Evolutionary conservation across 1,140 invertebrate genomes (phyloP).

Genomic region (Ceratosolen fusciceps): DNA sequence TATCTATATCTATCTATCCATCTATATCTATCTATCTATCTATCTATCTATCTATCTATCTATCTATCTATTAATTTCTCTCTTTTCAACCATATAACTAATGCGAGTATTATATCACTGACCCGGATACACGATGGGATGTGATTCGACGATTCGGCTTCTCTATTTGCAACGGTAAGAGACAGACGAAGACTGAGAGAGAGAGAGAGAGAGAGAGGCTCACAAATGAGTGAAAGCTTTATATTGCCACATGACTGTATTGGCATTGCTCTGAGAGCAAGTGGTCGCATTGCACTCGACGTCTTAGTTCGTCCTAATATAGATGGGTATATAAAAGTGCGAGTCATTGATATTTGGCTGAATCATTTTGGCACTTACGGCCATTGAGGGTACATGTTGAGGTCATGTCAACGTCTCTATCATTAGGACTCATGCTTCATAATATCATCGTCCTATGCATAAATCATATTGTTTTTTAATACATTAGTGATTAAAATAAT

Average conservation of each 20-base stretch:
- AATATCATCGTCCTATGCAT: not conserved
- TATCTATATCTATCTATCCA: no score
- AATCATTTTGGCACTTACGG: conserved; percentile 11
- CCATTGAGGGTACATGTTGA: not conserved
- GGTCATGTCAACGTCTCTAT: not conserved
- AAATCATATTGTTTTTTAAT: not conserved
- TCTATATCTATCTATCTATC: not conserved
- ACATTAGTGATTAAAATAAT: no score
- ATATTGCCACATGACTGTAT: conserved; percentile 12
- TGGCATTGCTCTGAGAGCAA: not conserved
- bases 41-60: not conserved
- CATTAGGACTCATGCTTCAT: conserved; percentile 4
- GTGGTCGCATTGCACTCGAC: conserved; percentile 3
- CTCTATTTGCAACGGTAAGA: not conserved
- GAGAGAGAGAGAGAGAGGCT: not conserved
- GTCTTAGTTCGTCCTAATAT: not conserved
- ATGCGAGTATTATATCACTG: conserved; percentile 55
- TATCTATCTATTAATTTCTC: not conserved
- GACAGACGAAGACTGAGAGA: conserved; percentile 4
- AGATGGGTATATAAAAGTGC: not conserved
- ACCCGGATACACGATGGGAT: conserved; percentile 59
- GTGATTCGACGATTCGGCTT: conserved; percentile 52
- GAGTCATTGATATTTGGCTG: conserved; percentile 6
- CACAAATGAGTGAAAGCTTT: not conserved
- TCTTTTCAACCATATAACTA: not conserved